Percentiles rank a stretch among this genome's conserved stretches.
phyloP scores from a whole-genome alignment of 2,888 invertebrate species.

The Desoria tigrina region DNA sequence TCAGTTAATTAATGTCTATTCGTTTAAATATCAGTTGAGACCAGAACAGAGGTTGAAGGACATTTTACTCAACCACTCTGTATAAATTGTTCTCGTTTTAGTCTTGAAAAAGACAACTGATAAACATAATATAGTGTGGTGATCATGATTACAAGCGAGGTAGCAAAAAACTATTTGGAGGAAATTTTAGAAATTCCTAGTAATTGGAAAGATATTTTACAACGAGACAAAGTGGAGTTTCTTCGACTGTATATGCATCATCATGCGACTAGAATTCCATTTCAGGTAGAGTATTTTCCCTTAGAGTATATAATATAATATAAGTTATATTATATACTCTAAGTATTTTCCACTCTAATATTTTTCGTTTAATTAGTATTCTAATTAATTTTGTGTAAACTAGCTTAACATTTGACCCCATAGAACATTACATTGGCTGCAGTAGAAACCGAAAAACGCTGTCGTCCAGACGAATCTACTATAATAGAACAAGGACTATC shows the following conservation, averaged over 20 bases:
- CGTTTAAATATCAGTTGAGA: no score
- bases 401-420: background rate
- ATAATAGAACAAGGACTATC: constrained; percentile 15
- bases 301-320: background rate
- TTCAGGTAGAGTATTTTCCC: constrained; percentile 21
- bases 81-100: no score
- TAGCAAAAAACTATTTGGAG: no score
- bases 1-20: no score
- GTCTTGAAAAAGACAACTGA: no score
- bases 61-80: no score
- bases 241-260: constrained; percentile 24
- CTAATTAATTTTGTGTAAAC: background rate
- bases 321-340: no score
- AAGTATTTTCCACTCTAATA: no score
- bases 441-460: constrained; percentile 18
- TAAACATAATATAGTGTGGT: no score
- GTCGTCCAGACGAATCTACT: constrained; percentile 27
- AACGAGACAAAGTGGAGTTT: constrained; percentile 29
- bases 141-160: no score
- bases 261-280: constrained; percentile 25
- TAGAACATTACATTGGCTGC: constrained; percentile 32
- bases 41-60: no score
- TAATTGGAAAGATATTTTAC: constrained; percentile 23
- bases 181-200: constrained; percentile 23
- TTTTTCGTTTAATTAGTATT: no score